Evolutionary conservation across 1,140 invertebrate genomes (phyloP).

Genomic region (Glossosoma conforme): DNA sequence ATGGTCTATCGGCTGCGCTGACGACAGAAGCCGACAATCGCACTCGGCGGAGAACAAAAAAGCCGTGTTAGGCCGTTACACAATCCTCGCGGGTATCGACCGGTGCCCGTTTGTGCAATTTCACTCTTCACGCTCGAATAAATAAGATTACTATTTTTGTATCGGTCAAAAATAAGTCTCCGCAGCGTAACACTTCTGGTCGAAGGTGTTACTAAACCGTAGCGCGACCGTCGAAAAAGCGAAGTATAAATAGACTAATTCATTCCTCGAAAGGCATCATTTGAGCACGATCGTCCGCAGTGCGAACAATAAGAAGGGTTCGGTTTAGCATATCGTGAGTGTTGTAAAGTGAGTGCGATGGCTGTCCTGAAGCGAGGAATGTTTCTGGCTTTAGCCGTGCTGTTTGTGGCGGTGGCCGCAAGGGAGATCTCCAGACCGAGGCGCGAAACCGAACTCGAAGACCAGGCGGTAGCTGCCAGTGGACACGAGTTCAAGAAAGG

Average conservation of each 20-base stretch:
- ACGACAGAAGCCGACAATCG: not conserved
- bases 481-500: slow-evolving; percentile 20
- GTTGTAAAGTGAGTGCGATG: not conserved
- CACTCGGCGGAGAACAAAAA: not conserved
- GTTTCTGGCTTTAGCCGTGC: not conserved
- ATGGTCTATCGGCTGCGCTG: slow-evolving; percentile 14
- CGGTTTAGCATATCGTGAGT: no score
- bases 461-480: slow-evolving; percentile 15
- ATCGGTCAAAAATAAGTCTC: not conserved
- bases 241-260: slow-evolving; percentile 16
- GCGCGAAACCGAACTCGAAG: slow-evolving; percentile 8
- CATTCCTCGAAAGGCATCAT: slow-evolving; percentile 1
- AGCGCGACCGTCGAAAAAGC: not conserved
- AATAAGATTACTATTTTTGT: slow-evolving; percentile 11
- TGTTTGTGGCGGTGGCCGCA: slow-evolving; percentile 6
- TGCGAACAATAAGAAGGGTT: not conserved
- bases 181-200: slow-evolving; percentile 9
- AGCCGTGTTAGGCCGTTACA: slow-evolving; percentile 3
- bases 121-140: slow-evolving; percentile 8
- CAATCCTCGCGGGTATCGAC: slow-evolving; percentile 8
- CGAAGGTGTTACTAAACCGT: slow-evolving; percentile 7
- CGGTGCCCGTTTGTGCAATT: not conserved
- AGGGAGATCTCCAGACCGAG: slow-evolving; percentile 15
- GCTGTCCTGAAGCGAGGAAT: not conserved
- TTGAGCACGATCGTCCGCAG: not conserved